Evolutionary conservation across 1,140 invertebrate genomes (phyloP).

Genomic region (Plectus sambesii): DNA sequence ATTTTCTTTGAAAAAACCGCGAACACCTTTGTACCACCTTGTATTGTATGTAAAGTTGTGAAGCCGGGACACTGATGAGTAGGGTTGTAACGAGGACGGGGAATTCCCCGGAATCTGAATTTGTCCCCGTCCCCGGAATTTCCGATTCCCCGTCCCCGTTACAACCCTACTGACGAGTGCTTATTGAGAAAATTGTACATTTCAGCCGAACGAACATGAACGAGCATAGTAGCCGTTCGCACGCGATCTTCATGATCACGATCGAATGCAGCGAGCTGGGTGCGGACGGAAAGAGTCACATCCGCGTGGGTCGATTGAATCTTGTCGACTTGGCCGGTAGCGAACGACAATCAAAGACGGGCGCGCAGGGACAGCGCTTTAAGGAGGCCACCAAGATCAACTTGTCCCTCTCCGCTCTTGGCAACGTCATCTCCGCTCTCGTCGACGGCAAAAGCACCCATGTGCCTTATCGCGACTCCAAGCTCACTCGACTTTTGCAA

Average conservation of each 20-base stretch:
- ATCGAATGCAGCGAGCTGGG: slow-evolving; percentile 79
- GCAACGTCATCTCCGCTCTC: slow-evolving; percentile 86
- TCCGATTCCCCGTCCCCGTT: too few species aligned
- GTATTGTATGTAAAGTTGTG: too few species aligned
- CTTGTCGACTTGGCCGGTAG: slow-evolving; percentile 73
- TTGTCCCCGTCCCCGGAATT: too few species aligned
- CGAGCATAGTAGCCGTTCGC: slow-evolving; percentile 89
- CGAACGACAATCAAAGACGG: slow-evolving; percentile 80
- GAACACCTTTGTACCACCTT: too few species aligned
- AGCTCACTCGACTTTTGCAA: slow-evolving; percentile 77
- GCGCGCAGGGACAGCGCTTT: slow-evolving; percentile 71
- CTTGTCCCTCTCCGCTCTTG: slow-evolving; percentile 76
- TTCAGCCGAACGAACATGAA: slow-evolving; percentile 95
- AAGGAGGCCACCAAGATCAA: slow-evolving; percentile 93
- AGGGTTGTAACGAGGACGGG: too few species aligned
- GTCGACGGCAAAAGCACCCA: slow-evolving; percentile 68
- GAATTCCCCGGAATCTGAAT: too few species aligned
- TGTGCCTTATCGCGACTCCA: slow-evolving; percentile 82
- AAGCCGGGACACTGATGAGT: too few species aligned
- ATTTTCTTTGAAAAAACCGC: too few species aligned
- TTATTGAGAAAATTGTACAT: too few species aligned
- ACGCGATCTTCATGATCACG: slow-evolving; percentile 95
- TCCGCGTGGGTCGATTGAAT: slow-evolving; percentile 70
- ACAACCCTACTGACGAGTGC: too few species aligned
- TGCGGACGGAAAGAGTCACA: slow-evolving; percentile 54